phyloP scores from a whole-genome alignment of 2,888 invertebrate genomes.

The Dryobotodes eremita region DNA sequence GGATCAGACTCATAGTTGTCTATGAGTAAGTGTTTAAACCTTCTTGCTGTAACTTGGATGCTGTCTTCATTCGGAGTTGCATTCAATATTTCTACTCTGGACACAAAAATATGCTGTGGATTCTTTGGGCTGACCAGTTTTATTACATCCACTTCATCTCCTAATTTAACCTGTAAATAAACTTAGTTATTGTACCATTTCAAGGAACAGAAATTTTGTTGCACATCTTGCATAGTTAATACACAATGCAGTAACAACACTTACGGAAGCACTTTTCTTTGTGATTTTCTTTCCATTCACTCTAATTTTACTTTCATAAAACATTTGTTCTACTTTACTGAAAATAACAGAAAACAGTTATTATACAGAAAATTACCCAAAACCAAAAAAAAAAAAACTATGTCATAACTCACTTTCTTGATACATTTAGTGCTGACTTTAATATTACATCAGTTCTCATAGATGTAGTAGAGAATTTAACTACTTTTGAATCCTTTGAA shows the following conservation, averaged over 20 bases:
- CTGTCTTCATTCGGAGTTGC: constrained; percentile 89
- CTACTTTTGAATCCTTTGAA: constrained; percentile 92
- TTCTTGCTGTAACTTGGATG: constrained; percentile 91
- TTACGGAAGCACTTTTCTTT: constrained; percentile 94
- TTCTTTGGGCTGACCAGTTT: constrained; percentile 93
- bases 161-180: constrained; percentile 89
- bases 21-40: constrained; percentile 93
- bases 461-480: constrained; percentile 92
- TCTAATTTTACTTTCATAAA: constrained; percentile 95
- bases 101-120: constrained; percentile 92
- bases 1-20: constrained; percentile 93
- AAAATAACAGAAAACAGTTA: constrained; percentile 61
- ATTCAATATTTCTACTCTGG: constrained; percentile 92
- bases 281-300: constrained; percentile 94
- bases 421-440: constrained; percentile 93
- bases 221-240: background rate
- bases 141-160: constrained; percentile 95
- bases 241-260: constrained; percentile 63
- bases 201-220: background rate
- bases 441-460: constrained; percentile 93
- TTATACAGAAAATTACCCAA: background rate
- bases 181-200: background rate
- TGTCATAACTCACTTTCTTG: constrained; percentile 92
- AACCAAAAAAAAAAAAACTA: too few relatives aligned
- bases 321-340: constrained; percentile 95